Base-by-base conservation (phyloP, 2,113 vertebrate genomes). In the Opisthocomus hoazin region DNA sequence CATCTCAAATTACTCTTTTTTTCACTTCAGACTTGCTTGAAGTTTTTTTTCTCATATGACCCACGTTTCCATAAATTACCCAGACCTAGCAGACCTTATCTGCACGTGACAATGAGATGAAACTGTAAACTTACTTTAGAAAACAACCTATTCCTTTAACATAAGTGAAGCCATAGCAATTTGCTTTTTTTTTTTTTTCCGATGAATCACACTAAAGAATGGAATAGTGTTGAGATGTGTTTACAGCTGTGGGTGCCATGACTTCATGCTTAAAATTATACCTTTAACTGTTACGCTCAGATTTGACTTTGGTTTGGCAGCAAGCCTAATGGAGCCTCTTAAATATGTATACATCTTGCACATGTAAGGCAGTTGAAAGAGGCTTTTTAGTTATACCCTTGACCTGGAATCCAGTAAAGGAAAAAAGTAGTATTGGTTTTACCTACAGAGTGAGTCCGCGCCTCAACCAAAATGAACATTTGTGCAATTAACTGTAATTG, bases 301-400 rank as follows among this genome's bases (percentile, higher is more conserved):
- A 41, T 83, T 93, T 96, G 91, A 75, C 93, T 95, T 94, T 64
- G 91, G 87, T 54, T 95, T 96, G 95, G 95, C 96, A 91, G 70
- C 69, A 63, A 39, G 95, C 95, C 94, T 97, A 96, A 95, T 96
- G 91, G 89, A 66, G 69, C 34, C 74, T 92, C 43, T 97, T 96
- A 94, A 91, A 84, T 95, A 53, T 79, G 43, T 66, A 51, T 92
- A 51, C 50, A 53, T 95, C 89, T 94, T 82, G 85, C 48, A 87
- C 73, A 64, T 1, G 3, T 65, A 43, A 86, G 82, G 85, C 61
- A 56, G 56, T 60, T 97, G 93, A 92, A 95, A 91, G 91, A 92
- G 65, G 73, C 91, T 87, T 92, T 95, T 93, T 92, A 92, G 64
- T 92, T 79, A 78, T 22, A 75, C 56, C 69, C 69, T 96, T 91